These are phyloP conservation scores for Archilochus colubris DNA, from an alignment of 2,113 vertebrate species.

Conservation along the genomic window DNA sequence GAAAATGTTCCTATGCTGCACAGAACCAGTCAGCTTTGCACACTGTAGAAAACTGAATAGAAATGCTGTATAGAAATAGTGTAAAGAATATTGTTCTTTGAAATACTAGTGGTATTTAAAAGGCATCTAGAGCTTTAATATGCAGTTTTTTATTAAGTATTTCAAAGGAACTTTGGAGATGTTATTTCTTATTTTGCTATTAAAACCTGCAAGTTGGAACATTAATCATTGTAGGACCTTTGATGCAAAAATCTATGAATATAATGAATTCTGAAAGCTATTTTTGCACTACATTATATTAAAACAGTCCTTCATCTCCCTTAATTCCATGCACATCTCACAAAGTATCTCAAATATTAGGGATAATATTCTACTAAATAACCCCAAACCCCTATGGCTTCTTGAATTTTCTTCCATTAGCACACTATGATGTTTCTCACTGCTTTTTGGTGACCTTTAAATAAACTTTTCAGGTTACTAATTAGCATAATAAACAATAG, in stretches of 20 bases:
- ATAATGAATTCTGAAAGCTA: constrained; percentile 5
- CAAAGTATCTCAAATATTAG: background rate
- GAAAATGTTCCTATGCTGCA: background rate
- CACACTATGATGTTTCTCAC: background rate
- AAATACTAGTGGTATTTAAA: background rate
- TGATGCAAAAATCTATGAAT: constrained; percentile 22
- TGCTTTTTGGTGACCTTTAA: constrained; percentile 27
- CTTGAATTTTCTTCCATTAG: background rate
- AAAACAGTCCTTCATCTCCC: background rate
- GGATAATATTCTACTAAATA: background rate
- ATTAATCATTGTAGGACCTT: constrained; percentile 13
- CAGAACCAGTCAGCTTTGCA: background rate
- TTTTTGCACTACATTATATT: background rate
- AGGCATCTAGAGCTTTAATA: background rate
- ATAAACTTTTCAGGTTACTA: background rate
- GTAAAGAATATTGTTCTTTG: background rate
- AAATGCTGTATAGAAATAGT: background rate
- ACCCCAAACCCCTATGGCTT: background rate
- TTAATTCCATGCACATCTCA: background rate
- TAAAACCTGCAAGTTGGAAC: constrained; percentile 30
- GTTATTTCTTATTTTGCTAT: constrained; percentile 46
- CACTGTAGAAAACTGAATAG: background rate
- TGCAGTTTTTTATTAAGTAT: constrained; percentile 1
- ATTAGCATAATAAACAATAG: background rate
- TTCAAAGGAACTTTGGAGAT: background rate